A percentile compares a stretch with the other conserved stretches of the same genome.
These are phyloP conservation scores for Eupithecia pulchellata DNA, from an alignment of 2,888 invertebrate genomes.

Conservation along the genomic window DNA sequence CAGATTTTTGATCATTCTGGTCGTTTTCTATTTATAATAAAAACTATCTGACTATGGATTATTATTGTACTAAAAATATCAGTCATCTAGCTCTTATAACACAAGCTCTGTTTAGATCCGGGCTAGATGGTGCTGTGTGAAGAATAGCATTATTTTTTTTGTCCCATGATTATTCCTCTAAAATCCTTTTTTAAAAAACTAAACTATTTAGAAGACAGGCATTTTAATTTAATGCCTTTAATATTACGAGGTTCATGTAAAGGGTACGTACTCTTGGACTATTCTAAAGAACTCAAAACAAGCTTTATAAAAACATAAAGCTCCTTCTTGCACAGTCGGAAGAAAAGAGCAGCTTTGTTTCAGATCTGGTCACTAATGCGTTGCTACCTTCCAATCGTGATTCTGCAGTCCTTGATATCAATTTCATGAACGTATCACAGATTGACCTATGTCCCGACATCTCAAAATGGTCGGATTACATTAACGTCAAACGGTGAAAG, in stretches of 20 bases:
- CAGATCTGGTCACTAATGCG: neutral
- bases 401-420: slow-evolving; percentile 2
- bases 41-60: too few species aligned
- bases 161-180: too few species aligned
- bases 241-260: neutral
- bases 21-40: too few species aligned
- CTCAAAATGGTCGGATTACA: slow-evolving; percentile 29
- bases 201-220: neutral
- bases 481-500: slow-evolving; percentile 59
- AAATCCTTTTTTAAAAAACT: too few species aligned
- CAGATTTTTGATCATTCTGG: too few species aligned
- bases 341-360: neutral
- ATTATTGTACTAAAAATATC: too few species aligned
- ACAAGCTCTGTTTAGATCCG: too few species aligned
- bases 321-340: neutral
- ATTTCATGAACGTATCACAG: slow-evolving; percentile 7
- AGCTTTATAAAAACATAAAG: neutral
- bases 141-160: too few species aligned
- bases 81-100: too few species aligned
- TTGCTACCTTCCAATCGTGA: neutral
- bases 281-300: neutral
- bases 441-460: slow-evolving; percentile 17
- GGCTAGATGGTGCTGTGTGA: too few species aligned
- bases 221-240: neutral
- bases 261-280: neutral